Evolutionary conservation across 2,113 vertebrate genomes (phyloP).

Genomic region (Uria aalge): DNA sequence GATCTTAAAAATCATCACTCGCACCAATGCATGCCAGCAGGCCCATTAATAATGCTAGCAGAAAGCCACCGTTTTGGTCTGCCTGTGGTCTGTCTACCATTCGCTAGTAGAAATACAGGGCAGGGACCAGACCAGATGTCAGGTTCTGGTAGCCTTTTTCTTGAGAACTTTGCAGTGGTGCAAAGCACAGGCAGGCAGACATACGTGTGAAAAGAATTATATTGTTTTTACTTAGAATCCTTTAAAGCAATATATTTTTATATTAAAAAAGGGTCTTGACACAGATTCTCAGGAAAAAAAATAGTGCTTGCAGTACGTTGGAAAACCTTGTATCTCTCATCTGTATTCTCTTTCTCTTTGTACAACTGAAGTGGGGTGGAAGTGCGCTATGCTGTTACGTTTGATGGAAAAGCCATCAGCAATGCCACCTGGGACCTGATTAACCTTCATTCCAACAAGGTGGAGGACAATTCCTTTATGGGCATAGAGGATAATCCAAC

Average conservation of each 20-base stretch:
- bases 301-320: neutral
- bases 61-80: neutral
- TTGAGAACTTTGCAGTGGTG: neutral
- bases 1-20: neutral
- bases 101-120: neutral
- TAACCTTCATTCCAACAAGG: constrained; percentile 87
- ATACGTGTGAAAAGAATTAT: neutral
- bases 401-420: constrained; percentile 84
- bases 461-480: constrained; percentile 83
- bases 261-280: neutral
- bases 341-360: neutral
- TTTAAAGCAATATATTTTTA: neutral
- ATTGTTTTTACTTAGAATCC: neutral
- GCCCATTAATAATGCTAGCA: neutral
- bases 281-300: neutral
- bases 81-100: neutral
- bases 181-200: neutral
- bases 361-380: constrained; percentile 71
- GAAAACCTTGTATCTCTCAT: neutral
- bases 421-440: constrained; percentile 86
- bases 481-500: constrained; percentile 79
- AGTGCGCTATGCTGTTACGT: constrained; percentile 83
- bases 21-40: neutral
- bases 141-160: neutral
- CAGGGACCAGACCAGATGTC: neutral